Base-by-base conservation (phyloP, 2,888 invertebrate species). In the Drosophila putrida region DNA sequence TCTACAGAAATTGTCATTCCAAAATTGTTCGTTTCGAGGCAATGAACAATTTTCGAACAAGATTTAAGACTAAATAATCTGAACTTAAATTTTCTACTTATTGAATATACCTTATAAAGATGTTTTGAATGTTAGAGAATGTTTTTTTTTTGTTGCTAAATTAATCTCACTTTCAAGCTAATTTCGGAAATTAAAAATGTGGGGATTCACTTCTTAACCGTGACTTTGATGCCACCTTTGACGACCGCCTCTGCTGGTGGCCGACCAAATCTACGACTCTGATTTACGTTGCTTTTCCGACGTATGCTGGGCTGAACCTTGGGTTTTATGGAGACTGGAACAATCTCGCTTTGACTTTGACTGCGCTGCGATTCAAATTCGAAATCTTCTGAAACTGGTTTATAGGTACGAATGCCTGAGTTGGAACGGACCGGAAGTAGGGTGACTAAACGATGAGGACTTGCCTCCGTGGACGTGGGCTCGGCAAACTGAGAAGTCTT, bases 381-480 rank as follows among this genome's bases (percentile, higher is more conserved):
- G 1, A 71, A 47, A 4, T 71, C 62, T 6, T 66, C 75, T 0
- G 61, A 13, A 3, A 61, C 13, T 4, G 95, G 95, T 79, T 95
- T 93, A 46, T 96, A 92, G 0, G 96, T 96, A 71, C 96, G 95
- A 5, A 96, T 94, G 0, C 96, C 96, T 0, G 96, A 94, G 91
- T 97, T 96, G 1, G 96, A 97, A 88, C 96, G 95, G 0, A 95
- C 96, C 0, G 97, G 97, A 62, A 96, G 93, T 43, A 96, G 91
- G 0, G 96, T 96, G 1, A 95, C 94, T 20, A 95, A 85, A n/a
- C 93, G 92, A 55, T 91, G 89, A 4, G 88, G 79, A 76, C 91
- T 82, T 8, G 90, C 82, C 44, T 91, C 91, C 1, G 91, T 90
- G 0, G 89, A 86, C 3, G 80, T 79, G 20, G 85, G 64, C 13